phyloP scores from a whole-genome alignment of 2,113 vertebrate genomes.

The Clarias batrachus region DNA sequence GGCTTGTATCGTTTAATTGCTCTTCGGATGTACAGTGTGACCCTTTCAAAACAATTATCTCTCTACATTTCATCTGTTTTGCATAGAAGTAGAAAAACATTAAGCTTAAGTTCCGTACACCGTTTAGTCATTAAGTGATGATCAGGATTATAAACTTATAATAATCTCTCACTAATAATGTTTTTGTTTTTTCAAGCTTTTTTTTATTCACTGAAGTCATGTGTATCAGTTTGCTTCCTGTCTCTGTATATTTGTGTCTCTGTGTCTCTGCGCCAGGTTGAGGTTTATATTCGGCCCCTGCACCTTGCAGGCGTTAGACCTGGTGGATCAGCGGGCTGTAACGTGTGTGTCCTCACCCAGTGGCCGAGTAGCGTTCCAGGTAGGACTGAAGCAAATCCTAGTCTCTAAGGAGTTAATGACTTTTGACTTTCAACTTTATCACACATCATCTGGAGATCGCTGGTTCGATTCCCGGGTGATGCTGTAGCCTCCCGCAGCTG shows the following conservation, averaged over 20 bases:
- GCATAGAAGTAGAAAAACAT: not conserved
- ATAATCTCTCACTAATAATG: not conserved
- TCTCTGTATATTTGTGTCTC: not conserved
- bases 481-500: no score
- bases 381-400: conserved; percentile 49
- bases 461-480: no score
- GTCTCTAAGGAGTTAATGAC: not conserved
- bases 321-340: conserved; percentile 84
- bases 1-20: not conserved
- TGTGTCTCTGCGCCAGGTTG: conserved; percentile 69
- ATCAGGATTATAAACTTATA: not conserved
- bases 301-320: conserved; percentile 85
- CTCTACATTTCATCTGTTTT: not conserved
- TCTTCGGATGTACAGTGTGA: not conserved
- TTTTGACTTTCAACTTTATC: not conserved
- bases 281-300: conserved; percentile 87
- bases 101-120: not conserved
- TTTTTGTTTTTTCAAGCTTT: not conserved
- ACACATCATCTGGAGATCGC: no score
- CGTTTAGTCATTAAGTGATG: not conserved
- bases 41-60: not conserved
- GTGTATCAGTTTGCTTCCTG: not conserved
- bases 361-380: conserved; percentile 85
- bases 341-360: conserved; percentile 83
- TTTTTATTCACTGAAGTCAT: not conserved